Conservation (phyloP, 2,888 invertebrate genomes). For the Dasysyrphus albostriatus region DNA sequence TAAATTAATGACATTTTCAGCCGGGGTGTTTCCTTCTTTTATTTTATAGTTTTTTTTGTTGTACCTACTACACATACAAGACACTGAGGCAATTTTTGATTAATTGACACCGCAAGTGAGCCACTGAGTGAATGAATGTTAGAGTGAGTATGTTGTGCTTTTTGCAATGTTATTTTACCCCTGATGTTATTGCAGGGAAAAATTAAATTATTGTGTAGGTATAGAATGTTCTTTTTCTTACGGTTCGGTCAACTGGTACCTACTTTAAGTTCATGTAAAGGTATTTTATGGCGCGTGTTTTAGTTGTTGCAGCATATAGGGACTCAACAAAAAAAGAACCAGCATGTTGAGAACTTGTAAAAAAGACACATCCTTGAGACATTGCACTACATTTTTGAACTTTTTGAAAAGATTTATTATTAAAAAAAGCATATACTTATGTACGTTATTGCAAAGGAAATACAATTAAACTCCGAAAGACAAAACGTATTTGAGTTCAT, state of each 20-base stretch:
- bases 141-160: constrained; percentile 29
- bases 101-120: constrained; percentile 79
- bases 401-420: constrained; percentile 44
- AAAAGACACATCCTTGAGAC: constrained; percentile 39
- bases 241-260: constrained; percentile 25
- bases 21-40: constrained; percentile 71
- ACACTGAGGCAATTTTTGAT: constrained; percentile 82
- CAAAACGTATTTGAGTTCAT: no score
- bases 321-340: constrained; percentile 31
- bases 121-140: constrained; percentile 58
- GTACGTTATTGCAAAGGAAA: no score
- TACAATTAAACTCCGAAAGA: no score
- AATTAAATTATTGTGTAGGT: constrained; percentile 21
- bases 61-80: constrained; percentile 10
- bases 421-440: not conserved
- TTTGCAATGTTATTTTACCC: not conserved
- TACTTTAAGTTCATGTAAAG: constrained; percentile 38
- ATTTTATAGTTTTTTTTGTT: constrained; percentile 13
- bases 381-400: constrained; percentile 32
- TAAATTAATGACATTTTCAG: constrained; percentile 83
- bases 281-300: constrained; percentile 63
- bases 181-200: not conserved
- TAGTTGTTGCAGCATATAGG: constrained; percentile 28
- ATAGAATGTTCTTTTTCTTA: not conserved
- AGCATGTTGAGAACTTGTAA: constrained; percentile 34